Percentiles rank a stretch among this genome's conserved stretches.
Conservation (phyloP, 2,797 vertebrate species). For the Dipus sagitta region DNA sequence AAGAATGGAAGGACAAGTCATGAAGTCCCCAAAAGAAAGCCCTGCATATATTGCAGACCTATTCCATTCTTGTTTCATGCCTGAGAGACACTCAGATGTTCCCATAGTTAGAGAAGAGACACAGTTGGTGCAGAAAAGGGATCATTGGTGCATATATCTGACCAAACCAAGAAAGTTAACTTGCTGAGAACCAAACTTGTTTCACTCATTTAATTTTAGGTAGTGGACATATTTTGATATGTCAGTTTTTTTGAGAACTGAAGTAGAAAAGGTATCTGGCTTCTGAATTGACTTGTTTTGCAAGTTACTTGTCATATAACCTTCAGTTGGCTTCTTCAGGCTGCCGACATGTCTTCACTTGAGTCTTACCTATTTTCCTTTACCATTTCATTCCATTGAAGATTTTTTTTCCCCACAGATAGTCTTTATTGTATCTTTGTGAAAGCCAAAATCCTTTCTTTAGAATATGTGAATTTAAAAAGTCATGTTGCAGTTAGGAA, state of each 20-base stretch:
- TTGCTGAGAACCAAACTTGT: constrained; percentile 72
- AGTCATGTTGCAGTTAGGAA: constrained; percentile 37
- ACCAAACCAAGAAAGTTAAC: constrained; percentile 52
- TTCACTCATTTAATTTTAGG: constrained; percentile 66
- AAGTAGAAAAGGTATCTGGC: constrained; percentile 58
- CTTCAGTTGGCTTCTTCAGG: constrained; percentile 62
- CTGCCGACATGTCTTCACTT: constrained; percentile 58
- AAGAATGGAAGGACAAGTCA: neutral
- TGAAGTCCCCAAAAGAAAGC: constrained; percentile 9
- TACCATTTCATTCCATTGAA: constrained; percentile 30
- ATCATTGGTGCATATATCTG: constrained; percentile 49
- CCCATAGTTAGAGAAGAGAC: constrained; percentile 2
- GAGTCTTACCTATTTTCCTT: constrained; percentile 32
- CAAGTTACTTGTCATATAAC: constrained; percentile 60
- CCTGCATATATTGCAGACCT: neutral
- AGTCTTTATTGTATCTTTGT: constrained; percentile 16
- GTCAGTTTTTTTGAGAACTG: constrained; percentile 69
- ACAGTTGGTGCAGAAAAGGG: neutral
- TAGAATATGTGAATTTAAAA: constrained; percentile 52
- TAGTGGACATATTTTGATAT: constrained; percentile 73
- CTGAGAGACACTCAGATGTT: neutral
- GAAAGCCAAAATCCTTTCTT: constrained; percentile 46
- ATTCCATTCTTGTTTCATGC: neutral
- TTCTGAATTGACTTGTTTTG: constrained; percentile 66
- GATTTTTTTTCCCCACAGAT: neutral